phyloP scores from a whole-genome alignment of 2,888 invertebrate species.

The Kuschelorhynchus macadamiae region DNA sequence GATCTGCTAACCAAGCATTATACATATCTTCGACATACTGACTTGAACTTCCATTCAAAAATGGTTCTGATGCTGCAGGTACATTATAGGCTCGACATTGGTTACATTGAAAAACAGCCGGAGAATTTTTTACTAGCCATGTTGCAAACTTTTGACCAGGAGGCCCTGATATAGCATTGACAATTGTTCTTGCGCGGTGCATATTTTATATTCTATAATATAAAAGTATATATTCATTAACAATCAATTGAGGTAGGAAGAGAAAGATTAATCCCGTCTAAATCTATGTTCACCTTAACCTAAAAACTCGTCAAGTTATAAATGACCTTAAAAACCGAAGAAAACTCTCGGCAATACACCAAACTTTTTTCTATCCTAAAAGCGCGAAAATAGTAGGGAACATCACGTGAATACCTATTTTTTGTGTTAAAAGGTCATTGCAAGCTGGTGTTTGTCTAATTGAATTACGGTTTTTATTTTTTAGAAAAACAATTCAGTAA shows the following conservation, averaged over 20 bases:
- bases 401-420: conserved; percentile 44
- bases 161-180: conserved; percentile 77
- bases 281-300: conserved; percentile 38
- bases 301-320: conserved; percentile 31
- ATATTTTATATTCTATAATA: conserved; percentile 66
- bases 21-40: conserved; percentile 99
- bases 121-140: conserved; percentile 80
- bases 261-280: conserved; percentile 14
- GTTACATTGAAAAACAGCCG: conserved; percentile 59
- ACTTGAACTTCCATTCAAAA: conserved; percentile 95
- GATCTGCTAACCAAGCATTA: conserved; percentile 95
- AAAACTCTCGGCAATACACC: conserved; percentile 17
- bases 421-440: conserved; percentile 34
- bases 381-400: conserved; percentile 12
- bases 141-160: conserved; percentile 79
- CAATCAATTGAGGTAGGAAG: neutral
- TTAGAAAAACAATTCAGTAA: neutral
- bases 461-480: conserved; percentile 8
- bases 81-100: conserved; percentile 63
- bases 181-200: conserved; percentile 85
- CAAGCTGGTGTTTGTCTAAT: conserved; percentile 21
- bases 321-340: conserved; percentile 30
- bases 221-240: neutral
- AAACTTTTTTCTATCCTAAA: conserved; percentile 5
- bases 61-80: conserved; percentile 82